A percentile compares a stretch with the other conserved stretches of the same genome.
phyloP scores from a whole-genome alignment of 2,113 vertebrate genomes.

The Lepidiolamprologus cunningtoni region DNA sequence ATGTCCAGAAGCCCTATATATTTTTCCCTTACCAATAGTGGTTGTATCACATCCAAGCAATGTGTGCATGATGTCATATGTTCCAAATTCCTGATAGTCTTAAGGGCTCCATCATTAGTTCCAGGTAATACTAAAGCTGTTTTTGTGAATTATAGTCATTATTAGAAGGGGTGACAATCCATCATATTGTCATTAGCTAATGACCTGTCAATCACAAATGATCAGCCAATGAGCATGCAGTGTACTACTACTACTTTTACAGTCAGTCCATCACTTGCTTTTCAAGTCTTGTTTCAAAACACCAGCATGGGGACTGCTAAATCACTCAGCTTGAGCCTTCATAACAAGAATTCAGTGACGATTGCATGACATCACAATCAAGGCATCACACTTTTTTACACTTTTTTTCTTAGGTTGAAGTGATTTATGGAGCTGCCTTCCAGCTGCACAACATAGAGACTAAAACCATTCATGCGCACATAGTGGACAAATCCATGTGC shows the following conservation, averaged over 20 bases:
- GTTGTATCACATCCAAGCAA: neutral
- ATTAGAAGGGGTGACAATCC: neutral
- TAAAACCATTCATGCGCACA: neutral
- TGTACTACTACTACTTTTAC: neutral
- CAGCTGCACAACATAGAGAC: neutral
- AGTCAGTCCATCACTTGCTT: neutral
- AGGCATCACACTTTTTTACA: neutral
- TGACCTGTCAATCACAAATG: neutral
- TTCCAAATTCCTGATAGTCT: neutral
- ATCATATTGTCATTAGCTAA: neutral
- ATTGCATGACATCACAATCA: neutral
- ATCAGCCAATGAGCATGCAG: neutral
- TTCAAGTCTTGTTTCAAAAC: neutral
- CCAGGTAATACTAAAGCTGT: neutral
- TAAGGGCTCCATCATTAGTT: neutral
- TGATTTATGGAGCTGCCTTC: neutral
- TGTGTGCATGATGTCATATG: neutral
- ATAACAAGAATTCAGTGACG: neutral
- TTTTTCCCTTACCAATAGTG: fast-evolving
- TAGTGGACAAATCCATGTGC: neutral
- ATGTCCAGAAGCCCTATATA: neutral
- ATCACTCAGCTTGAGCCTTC: neutral
- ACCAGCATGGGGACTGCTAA: neutral
- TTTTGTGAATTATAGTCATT: neutral
- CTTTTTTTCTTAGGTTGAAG: neutral